These are phyloP conservation scores for Popillia japonica DNA, from an alignment of 1,140 invertebrate genomes.

Conservation along the genomic window DNA sequence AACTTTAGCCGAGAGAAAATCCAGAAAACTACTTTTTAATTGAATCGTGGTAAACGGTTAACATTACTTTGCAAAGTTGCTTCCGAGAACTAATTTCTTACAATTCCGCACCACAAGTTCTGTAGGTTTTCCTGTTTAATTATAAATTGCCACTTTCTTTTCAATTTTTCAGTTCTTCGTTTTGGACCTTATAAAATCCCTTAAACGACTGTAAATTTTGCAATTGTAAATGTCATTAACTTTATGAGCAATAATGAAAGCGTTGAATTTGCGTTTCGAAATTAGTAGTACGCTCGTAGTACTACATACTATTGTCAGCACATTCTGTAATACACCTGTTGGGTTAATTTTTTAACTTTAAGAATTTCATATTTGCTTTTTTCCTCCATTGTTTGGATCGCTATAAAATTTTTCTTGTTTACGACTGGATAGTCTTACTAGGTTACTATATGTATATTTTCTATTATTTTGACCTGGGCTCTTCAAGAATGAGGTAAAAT, in stretches of 20 bases:
- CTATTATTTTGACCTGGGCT: no score
- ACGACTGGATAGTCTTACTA: no score
- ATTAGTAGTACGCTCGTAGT: background rate
- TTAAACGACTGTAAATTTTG: slow-evolving; percentile 8
- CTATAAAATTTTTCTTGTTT: no score
- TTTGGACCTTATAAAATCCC: background rate
- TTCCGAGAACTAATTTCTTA: background rate
- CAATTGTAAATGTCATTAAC: slow-evolving; percentile 5
- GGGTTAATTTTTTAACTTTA: no score
- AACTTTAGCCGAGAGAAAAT: no score
- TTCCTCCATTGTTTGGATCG: no score
- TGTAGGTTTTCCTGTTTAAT: background rate
- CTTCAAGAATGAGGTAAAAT: no score
- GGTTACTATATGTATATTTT: no score
- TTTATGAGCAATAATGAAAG: slow-evolving; percentile 21
- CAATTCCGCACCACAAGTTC: background rate
- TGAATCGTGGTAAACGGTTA: background rate
- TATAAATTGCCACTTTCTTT: background rate
- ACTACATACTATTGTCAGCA: no score
- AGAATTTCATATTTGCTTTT: no score
- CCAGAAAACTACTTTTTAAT: background rate
- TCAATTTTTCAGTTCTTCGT: background rate
- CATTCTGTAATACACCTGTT: no score
- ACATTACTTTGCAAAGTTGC: background rate
- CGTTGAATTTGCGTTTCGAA: slow-evolving; percentile 19